Evolutionary conservation across 2,113 vertebrate species (phyloP), one percentile per base, ranked within the genome.

Genomic region (Pluvianellus socialis): DNA sequence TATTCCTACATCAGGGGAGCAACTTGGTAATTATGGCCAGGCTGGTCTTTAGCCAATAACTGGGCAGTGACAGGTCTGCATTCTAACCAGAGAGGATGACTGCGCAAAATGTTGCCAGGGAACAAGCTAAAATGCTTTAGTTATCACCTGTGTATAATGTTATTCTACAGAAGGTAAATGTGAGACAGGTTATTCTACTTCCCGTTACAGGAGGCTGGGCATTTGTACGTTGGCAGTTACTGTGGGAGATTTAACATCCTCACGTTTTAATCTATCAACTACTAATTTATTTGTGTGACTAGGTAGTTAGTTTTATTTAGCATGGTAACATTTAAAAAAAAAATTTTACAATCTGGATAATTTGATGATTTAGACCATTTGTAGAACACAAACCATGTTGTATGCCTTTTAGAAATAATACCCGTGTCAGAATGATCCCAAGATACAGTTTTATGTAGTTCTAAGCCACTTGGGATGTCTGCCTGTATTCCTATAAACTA

Each of bases 11-110:
- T 13, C 7, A 12, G 40, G 30, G 12, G 17, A 52, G 7, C 14
- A 79, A 7, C 10, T 4, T 1, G 1, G 14, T 45, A 19, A 21
- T 65, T 87, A 20, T 0, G 2, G 33, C 12, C 28, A 10, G 2
- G 1, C 5, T 30, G 8, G 19, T 14, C 73, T 90, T 86, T 40
- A 58, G 35, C 19, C 32, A 53, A 4, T 73, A 23, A 53, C 4
- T 67, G n/a, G 14, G n/a, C 27, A 76, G 45, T 68, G n/a, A 58
- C n/a, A 56, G n/a, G 21, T 67, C 62, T 90, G 26, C 28, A 4
- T 63, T 76, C 65, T 63, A 62, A 82, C 35, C 30, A 35, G 5
- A 73, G 47, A 62, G 30, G 13, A 9, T 42, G 68, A 44, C 47
- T 62, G 40, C 40, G 35, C 35, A 79, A 72, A 61, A 49, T 12